A percentile compares a stretch with the other conserved stretches of the same genome.
These are phyloP conservation scores for Timema podura DNA, from an alignment of 2,888 invertebrate genomes.

Conservation along the genomic window DNA sequence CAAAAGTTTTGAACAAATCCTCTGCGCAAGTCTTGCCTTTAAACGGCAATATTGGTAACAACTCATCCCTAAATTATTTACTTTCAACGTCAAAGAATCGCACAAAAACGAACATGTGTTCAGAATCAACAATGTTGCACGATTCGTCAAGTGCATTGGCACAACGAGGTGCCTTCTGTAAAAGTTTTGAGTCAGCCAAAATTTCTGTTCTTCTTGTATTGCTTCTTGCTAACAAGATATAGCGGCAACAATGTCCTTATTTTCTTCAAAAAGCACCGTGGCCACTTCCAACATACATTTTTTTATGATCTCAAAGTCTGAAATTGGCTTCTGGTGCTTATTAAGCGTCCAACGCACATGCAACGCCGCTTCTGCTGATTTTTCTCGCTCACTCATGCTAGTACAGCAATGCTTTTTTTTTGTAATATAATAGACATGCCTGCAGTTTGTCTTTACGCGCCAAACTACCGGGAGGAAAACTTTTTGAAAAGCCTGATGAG, in stretches of 20 bases:
- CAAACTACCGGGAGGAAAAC: slow-evolving; percentile 30
- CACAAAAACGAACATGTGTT: neutral
- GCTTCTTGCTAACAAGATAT: slow-evolving; percentile 33
- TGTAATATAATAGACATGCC: slow-evolving; percentile 25
- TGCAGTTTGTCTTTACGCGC: slow-evolving; percentile 30
- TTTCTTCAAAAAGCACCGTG: slow-evolving; percentile 20
- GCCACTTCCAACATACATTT: slow-evolving; percentile 32
- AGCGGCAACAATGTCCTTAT: slow-evolving; percentile 29
- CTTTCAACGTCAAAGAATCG: slow-evolving; percentile 18
- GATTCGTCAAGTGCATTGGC: no score
- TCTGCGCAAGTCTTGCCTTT: slow-evolving; percentile 9
- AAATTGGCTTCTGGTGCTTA: slow-evolving; percentile 35
- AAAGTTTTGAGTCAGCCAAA: slow-evolving; percentile 27
- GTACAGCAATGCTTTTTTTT: slow-evolving; percentile 28
- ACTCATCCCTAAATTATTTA: slow-evolving; percentile 4
- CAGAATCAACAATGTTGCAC: no score
- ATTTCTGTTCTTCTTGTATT: slow-evolving; percentile 37
- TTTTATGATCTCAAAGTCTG: slow-evolving; percentile 23
- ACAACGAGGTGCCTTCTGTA: neutral
- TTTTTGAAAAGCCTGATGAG: slow-evolving; percentile 31
- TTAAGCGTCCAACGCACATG: slow-evolving; percentile 32
- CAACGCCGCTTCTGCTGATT: slow-evolving; percentile 31
- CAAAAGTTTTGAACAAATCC: neutral
- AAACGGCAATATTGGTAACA: slow-evolving; percentile 13
- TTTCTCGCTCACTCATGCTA: slow-evolving; percentile 33